Evolutionary conservation across 1,140 invertebrate genomes (phyloP).

Genomic region (Myzus persicae): DNA sequence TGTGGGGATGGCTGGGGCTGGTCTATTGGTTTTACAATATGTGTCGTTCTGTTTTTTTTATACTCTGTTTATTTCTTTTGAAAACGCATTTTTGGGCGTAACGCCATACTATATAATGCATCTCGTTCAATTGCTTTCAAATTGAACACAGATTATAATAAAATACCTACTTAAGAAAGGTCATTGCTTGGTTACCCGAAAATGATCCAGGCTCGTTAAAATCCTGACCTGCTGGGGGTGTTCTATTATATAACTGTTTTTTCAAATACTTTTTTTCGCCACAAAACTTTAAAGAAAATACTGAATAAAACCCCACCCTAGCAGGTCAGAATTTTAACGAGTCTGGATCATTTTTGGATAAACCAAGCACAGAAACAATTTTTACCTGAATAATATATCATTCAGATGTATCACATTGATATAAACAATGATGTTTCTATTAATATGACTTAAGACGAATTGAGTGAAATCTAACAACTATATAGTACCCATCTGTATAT

Average conservation of each 20-base stretch:
- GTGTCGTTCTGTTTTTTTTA: background rate
- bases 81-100: background rate
- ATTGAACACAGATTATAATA: conserved; percentile 18
- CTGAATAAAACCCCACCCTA: background rate
- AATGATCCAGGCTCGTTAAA: background rate
- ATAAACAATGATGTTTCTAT: background rate
- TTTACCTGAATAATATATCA: background rate
- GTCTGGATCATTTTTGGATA: background rate
- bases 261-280: background rate
- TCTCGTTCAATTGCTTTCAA: background rate
- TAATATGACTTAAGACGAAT: background rate
- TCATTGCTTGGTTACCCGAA: background rate
- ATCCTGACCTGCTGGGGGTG: background rate
- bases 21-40: conserved; percentile 12
- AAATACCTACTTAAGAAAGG: background rate
- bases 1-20: background rate
- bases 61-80: background rate
- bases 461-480: background rate
- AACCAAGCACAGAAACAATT: background rate
- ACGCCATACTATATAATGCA: background rate
- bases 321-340: background rate
- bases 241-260: background rate
- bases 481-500: background rate
- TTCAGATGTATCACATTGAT: background rate
- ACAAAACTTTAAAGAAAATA: background rate